These are phyloP conservation scores for Scaptomyza reducta DNA, from an alignment of 2,888 invertebrate species.

Conservation along the genomic window DNA sequence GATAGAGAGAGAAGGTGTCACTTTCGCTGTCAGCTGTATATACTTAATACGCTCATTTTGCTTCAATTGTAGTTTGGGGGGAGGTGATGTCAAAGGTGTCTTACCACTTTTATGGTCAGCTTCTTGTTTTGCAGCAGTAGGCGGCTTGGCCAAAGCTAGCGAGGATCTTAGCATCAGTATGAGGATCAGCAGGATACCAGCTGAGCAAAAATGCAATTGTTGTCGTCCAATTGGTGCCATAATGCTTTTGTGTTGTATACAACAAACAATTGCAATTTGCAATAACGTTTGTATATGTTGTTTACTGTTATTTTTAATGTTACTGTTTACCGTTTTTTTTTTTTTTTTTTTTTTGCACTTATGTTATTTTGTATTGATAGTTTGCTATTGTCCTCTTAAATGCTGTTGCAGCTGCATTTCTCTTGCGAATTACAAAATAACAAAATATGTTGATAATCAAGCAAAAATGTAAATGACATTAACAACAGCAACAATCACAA, in stretches of 20 bases:
- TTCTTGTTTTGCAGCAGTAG: constrained; percentile 51
- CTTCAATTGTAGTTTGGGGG: constrained; percentile 1
- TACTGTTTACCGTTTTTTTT: not conserved
- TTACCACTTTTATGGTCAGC: constrained; percentile 60
- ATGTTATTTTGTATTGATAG: constrained; percentile 18
- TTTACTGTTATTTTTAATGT: too few species aligned
- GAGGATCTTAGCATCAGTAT: constrained; percentile 28
- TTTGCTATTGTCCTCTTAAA: constrained; percentile 42
- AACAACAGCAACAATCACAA: constrained; percentile 11
- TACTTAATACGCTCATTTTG: constrained; percentile 17
- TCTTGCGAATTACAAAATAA: constrained; percentile 40
- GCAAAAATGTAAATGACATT: constrained; percentile 37
- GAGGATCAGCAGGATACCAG: constrained; percentile 32
- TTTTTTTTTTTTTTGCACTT: constrained; percentile 26
- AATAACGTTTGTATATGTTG: not conserved
- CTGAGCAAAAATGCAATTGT: constrained; percentile 8
- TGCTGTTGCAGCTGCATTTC: constrained; percentile 58
- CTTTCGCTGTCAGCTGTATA: constrained; percentile 38
- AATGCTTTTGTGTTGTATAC: not conserved
- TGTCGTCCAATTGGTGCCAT: constrained; percentile 33
- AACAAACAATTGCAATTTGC: constrained; percentile 5
- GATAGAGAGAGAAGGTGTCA: constrained; percentile 14
- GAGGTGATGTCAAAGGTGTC: constrained; percentile 21
- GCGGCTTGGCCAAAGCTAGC: constrained; percentile 40
- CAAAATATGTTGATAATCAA: constrained; percentile 45